A percentile compares a stretch with the other conserved stretches of the same genome.
Conservation (phyloP, 2,113 vertebrate genomes). For the Nanorana parkeri region DNA sequence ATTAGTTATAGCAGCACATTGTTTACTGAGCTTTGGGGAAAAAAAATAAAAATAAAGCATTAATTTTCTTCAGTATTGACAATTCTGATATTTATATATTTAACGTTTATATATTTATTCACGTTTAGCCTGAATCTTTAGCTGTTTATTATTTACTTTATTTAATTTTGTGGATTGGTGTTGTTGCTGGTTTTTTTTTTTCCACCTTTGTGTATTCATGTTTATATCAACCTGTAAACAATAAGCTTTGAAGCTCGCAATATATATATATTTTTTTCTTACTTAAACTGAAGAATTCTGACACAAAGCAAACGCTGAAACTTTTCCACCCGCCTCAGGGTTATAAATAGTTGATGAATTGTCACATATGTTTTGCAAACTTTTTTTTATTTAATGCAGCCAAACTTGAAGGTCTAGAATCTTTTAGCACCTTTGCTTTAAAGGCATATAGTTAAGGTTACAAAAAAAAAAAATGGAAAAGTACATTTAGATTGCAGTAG, state of each 20-base stretch:
- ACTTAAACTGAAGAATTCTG: neutral
- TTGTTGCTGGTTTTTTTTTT: neutral
- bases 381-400: neutral
- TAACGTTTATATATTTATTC: neutral
- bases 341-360: constrained; percentile 1
- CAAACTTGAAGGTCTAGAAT: constrained; percentile 20
- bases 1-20: neutral
- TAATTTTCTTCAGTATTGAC: too few species aligned
- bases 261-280: neutral
- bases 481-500: too few species aligned
- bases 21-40: neutral
- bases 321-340: neutral
- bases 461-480: too few species aligned
- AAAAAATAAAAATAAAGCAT: neutral
- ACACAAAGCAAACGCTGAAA: neutral
- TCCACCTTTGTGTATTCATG: neutral
- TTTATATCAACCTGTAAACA: neutral
- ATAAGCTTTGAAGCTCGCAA: neutral
- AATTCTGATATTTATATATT: neutral
- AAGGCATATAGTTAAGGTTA: too few species aligned
- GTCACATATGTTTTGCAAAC: neutral
- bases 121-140: neutral
- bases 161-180: neutral
- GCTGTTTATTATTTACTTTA: neutral
- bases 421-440: neutral